These are phyloP conservation scores for Aphaenogaster ashmeadi DNA, from an alignment of 1,140 invertebrate species.

Conservation along the genomic window DNA sequence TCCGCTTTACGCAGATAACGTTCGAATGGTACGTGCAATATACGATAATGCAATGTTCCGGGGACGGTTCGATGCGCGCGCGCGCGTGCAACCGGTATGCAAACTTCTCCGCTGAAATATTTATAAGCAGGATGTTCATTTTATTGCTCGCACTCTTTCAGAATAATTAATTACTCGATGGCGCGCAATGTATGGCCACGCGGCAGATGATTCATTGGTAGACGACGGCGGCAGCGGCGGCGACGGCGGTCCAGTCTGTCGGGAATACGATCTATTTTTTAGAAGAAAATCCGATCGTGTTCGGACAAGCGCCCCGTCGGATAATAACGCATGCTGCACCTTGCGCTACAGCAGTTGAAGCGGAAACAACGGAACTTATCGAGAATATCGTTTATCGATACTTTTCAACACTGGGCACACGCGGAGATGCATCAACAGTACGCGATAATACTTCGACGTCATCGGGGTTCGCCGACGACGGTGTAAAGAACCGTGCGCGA, in stretches of 20 bases:
- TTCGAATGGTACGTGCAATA: constrained; percentile 49
- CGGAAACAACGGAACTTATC: constrained; percentile 64
- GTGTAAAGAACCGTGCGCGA: constrained; percentile 6
- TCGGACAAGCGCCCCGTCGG: background rate
- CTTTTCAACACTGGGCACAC: constrained; percentile 53
- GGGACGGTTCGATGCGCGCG: constrained; percentile 40
- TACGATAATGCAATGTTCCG: constrained; percentile 57
- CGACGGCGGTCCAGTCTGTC: background rate
- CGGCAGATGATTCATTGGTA: constrained; percentile 51
- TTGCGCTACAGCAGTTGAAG: constrained; percentile 17
- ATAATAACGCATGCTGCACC: constrained; percentile 57
- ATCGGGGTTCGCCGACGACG: background rate
- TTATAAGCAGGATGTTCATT: constrained; percentile 62
- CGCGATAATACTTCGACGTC: constrained; percentile 59
- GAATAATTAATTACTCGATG: constrained; percentile 67
- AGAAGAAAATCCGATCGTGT: constrained; percentile 32
- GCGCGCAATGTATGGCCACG: constrained; percentile 49
- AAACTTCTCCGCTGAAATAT: constrained; percentile 60
- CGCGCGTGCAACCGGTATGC: constrained; percentile 28
- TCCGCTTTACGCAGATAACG: constrained; percentile 61
- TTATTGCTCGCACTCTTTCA: constrained; percentile 46
- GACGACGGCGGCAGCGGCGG: background rate
- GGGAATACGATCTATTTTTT: background rate
- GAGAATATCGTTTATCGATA: constrained; percentile 74
- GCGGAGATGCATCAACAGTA: constrained; percentile 13